Conservation (phyloP, 1,140 invertebrate species). For the Trachelipus rathkii region DNA sequence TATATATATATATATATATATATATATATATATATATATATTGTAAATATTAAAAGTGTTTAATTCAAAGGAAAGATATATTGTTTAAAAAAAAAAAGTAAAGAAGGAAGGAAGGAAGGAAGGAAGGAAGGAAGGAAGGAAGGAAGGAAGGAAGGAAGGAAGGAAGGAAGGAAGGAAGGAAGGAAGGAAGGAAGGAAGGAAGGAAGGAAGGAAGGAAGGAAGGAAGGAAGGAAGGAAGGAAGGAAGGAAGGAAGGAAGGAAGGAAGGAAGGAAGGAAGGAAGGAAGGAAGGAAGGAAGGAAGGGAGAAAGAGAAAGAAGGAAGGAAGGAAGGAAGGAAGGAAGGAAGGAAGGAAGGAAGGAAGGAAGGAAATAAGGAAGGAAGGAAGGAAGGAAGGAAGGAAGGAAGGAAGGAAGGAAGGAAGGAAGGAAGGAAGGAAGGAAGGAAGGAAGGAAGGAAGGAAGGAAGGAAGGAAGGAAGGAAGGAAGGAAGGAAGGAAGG, state of each 20-base stretch:
- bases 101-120: too few species aligned
- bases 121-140: too few species aligned
- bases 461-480: background rate
- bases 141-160: too few species aligned
- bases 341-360: background rate
- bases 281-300: background rate
- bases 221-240: background rate
- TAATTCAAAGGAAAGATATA: too few species aligned
- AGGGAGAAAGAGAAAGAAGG: slow-evolving; percentile 8
- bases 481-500: background rate
- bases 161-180: too few species aligned
- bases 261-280: background rate
- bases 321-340: background rate
- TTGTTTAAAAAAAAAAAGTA: too few species aligned
- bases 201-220: background rate
- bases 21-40: too few species aligned
- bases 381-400: slow-evolving; percentile 1
- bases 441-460: slow-evolving; percentile 7
- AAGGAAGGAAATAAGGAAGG: background rate
- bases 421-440: slow-evolving; percentile 8
- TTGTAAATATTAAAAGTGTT: too few species aligned
- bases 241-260: background rate
- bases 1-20: too few species aligned
- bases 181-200: too few species aligned
- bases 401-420: background rate